Evolutionary conservation across 2,797 vertebrate genomes (phyloP), one percentile per base, ranked within the genome.

Genomic region (Helostoma temminkii): DNA sequence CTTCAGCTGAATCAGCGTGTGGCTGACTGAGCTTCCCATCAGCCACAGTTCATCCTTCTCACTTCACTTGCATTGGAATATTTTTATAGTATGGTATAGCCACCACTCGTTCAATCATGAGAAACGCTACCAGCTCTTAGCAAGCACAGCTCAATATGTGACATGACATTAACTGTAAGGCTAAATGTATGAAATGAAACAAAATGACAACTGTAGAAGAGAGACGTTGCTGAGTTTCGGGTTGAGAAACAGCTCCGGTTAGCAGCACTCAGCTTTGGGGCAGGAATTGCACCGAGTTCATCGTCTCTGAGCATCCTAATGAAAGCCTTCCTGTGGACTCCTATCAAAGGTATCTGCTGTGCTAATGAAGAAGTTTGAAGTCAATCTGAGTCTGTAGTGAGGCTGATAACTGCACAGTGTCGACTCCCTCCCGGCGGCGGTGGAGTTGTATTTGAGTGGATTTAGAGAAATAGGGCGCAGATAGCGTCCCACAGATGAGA

Each of bases 401-500:
- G 54, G 55, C 69, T 36, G 68, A 76, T 61, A 59, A 30, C 68
- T 30, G 30, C 67, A n/a, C 25, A 26, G 71, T 37, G 21, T 18
- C 1, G 54, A 42, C 68, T 71, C 48, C 65, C 61, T 53, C 50
- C 66, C 76, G 26, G 78, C 6, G n/a, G 49, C 24, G 49, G 26
- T 21, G 63, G 60, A 53, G 70, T 69, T 76, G 84, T 48, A 60
- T 86, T 46, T 57, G 80, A 83, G 75, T 71, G 83, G 80, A 87
- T 83, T 82, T 84, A 56, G 69, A 83, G 78, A 85, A 87, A 88
- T 83, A 87, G 86, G 81, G 74, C 73, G 66, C 78, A 80, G 85
- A 87, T 63, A 80, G 84, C 70, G 83, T 88, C 84, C 84, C 72
- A 71, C 74, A 58, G 88, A 91, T 87, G 84, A 83, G 88, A 88